A percentile compares a stretch with the other conserved stretches of the same genome.
Evolutionary conservation across 1,140 invertebrate species (phyloP).

Genomic region (Wasmannia auropunctata): DNA sequence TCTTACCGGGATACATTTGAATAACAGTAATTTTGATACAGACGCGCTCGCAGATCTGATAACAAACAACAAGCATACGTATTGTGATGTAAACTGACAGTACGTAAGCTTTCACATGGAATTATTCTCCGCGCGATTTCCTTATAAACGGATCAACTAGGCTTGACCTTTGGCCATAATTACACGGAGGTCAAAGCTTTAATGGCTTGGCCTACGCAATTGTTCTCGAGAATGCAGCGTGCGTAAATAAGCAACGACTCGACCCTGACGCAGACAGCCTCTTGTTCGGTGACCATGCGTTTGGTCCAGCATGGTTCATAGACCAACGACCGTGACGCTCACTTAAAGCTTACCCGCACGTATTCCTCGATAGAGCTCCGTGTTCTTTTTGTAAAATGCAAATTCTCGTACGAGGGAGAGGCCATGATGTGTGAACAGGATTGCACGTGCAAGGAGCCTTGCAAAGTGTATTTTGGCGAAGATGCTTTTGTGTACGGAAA

Average conservation of each 20-base stretch:
- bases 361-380: conserved; percentile 73
- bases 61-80: conserved; percentile 2
- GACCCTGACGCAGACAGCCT: conserved; percentile 74
- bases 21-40: conserved; percentile 18
- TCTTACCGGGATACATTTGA: neutral
- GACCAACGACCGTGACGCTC: conserved; percentile 69
- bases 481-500: neutral
- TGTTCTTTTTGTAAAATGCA: conserved; percentile 78
- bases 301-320: conserved; percentile 65
- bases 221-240: conserved; percentile 68
- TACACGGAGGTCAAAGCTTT: conserved; percentile 68
- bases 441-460: conserved; percentile 44
- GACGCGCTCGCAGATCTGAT: conserved; percentile 10
- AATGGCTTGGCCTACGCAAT: conserved; percentile 68
- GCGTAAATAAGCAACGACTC: conserved; percentile 69
- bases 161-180: conserved; percentile 61
- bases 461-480: conserved; percentile 47
- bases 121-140: conserved; percentile 64
- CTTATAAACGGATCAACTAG: conserved; percentile 63
- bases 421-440: conserved; percentile 62
- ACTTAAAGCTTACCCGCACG: conserved; percentile 75
- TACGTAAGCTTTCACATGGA: conserved; percentile 30
- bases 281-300: conserved; percentile 72
- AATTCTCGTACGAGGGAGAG: conserved; percentile 70
- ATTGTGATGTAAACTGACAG: conserved; percentile 46